Percentiles rank a stretch among this genome's conserved stretches.
phyloP scores from a whole-genome alignment of 92 coral and sea anemone genomes.

The Zoanthus solanderi region DNA sequence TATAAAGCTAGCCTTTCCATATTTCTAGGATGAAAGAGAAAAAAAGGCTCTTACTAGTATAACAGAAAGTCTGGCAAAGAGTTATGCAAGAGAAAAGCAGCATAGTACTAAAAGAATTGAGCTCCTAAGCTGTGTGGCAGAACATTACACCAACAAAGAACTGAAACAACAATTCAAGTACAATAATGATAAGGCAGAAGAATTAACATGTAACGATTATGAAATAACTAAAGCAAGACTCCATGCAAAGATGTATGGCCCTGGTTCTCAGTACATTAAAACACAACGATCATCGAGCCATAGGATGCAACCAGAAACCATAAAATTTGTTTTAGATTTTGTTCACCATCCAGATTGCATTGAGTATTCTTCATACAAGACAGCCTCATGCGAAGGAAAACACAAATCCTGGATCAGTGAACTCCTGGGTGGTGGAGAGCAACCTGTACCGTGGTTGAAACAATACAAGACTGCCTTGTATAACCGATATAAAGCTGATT shows the following conservation, averaged over 20 bases:
- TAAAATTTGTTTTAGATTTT: conserved; percentile 38
- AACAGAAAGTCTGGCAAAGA: conserved; percentile 4
- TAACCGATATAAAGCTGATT: conserved; percentile 26
- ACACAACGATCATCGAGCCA: background rate
- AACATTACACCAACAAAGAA: conserved; percentile 53
- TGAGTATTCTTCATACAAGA: conserved; percentile 20
- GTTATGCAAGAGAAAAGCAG: conserved; percentile 17
- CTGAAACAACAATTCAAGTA: conserved; percentile 25
- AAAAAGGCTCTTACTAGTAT: background rate
- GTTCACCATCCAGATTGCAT: conserved; percentile 31
- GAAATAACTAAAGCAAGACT: conserved; percentile 44
- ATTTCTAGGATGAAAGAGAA: conserved; percentile 1
- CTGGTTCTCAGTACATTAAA: background rate
- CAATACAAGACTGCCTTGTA: conserved; percentile 40
- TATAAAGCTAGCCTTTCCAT: conserved; percentile 5
- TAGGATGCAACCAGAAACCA: conserved; percentile 26
- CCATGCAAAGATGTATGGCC: conserved; percentile 42
- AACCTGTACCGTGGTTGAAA: conserved; percentile 51
- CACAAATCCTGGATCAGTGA: conserved; percentile 30
- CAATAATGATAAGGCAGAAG: conserved; percentile 15
- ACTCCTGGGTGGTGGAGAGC: conserved; percentile 47
- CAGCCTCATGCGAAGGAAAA: conserved; percentile 20
- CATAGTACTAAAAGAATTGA: conserved; percentile 12
- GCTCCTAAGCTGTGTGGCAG: conserved; percentile 58
- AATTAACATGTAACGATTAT: background rate